Evolutionary conservation across 2,888 invertebrate species (phyloP).

Genomic region (Agrotis segetum): DNA sequence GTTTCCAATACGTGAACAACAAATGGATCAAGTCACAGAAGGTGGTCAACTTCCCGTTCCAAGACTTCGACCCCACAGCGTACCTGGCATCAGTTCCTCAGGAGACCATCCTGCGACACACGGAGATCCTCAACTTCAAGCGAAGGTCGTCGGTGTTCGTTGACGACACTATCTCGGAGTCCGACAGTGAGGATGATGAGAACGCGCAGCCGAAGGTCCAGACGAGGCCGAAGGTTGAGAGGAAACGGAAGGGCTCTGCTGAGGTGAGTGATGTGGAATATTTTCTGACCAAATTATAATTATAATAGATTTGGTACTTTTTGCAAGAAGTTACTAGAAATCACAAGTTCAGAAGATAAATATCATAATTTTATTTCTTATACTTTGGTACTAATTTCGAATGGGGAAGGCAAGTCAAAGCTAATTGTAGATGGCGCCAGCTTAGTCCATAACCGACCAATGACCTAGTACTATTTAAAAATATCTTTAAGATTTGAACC

Average conservation of each 20-base stretch:
- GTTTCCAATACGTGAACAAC: conserved; percentile 97
- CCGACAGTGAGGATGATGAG: conserved; percentile 71
- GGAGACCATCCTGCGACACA: conserved; percentile 93
- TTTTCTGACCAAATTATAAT: neutral
- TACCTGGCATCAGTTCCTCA: conserved; percentile 96
- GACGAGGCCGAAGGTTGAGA: conserved; percentile 50
- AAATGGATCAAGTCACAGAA: conserved; percentile 99
- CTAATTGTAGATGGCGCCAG: no score
- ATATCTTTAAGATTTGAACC: no score
- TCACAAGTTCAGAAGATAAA: no score
- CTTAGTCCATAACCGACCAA: no score
- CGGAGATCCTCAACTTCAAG: conserved; percentile 84
- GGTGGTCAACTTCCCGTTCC: conserved; percentile 96
- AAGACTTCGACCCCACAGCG: conserved; percentile 96
- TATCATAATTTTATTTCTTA: no score
- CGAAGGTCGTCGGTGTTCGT: conserved; percentile 64
- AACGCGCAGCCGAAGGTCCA: conserved; percentile 43
- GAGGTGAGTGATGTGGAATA: conserved; percentile 20
- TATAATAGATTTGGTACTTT: no score
- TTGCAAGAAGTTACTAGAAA: no score
- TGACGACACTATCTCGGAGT: conserved; percentile 75
- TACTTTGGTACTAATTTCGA: no score
- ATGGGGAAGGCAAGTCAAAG: no score
- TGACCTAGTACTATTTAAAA: no score
- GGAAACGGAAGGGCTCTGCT: conserved; percentile 46